phyloP scores from a whole-genome alignment of 2,888 invertebrate genomes.

The Phalera bucephala region DNA sequence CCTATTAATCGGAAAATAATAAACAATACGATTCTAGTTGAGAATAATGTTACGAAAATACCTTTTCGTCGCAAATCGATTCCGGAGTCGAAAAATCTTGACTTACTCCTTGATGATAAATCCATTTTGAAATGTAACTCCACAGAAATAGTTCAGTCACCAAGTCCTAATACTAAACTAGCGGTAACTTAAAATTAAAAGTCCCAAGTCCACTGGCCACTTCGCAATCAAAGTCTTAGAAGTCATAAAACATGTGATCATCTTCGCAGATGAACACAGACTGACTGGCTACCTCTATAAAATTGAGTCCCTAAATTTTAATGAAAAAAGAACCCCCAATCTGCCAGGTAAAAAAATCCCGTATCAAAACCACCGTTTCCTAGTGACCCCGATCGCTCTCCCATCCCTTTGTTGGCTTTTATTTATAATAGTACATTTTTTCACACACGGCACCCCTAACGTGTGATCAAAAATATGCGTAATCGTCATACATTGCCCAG shows the following conservation, averaged over 20 bases:
- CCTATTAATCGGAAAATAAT: constrained; percentile 47
- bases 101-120: constrained; percentile 79
- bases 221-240: constrained; percentile 41
- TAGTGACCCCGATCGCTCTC: constrained; percentile 83
- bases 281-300: constrained; percentile 77
- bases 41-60: constrained; percentile 46
- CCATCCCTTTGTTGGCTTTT: constrained; percentile 80
- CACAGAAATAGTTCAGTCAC: constrained; percentile 28
- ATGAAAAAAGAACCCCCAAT: constrained; percentile 73
- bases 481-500: constrained; percentile 56
- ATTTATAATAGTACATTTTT: constrained; percentile 82
- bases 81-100: constrained; percentile 83
- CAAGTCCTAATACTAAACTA: constrained; percentile 27
- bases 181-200: constrained; percentile 34
- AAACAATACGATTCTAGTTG: constrained; percentile 19
- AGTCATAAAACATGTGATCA: constrained; percentile 78
- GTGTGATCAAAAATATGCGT: constrained; percentile 80
- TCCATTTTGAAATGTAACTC: constrained; percentile 55
- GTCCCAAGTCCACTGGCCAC: constrained; percentile 65
- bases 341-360: constrained; percentile 78
- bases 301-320: constrained; percentile 62
- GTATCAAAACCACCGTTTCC: constrained; percentile 82
- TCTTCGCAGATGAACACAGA: constrained; percentile 82
- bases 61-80: constrained; percentile 80
- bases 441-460: constrained; percentile 80